A percentile compares a stretch with the other conserved stretches of the same genome.
Conservation (phyloP, 2,888 invertebrate species). For the Schizotus pectinicornis region DNA sequence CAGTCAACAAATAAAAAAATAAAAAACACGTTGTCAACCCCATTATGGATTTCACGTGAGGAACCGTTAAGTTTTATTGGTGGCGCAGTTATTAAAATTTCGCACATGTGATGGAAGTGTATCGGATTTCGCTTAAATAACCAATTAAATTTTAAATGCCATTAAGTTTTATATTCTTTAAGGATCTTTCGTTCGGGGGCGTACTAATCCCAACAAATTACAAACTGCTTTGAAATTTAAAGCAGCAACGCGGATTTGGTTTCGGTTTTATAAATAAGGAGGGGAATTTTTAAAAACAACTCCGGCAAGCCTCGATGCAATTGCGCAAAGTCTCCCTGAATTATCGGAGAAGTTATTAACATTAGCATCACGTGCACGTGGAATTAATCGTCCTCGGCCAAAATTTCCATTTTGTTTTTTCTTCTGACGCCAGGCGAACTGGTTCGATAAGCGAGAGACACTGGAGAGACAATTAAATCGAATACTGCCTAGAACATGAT, state of each 20-base stretch:
- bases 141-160: too few relatives aligned
- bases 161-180: slow-evolving; percentile 1
- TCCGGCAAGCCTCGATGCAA: background rate
- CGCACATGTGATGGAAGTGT: too few relatives aligned
- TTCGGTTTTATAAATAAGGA: background rate
- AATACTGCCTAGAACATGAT: background rate
- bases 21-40: too few relatives aligned
- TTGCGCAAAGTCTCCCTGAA: background rate
- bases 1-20: too few relatives aligned
- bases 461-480: background rate
- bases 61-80: background rate
- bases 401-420: slow-evolving; percentile 1
- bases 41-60: background rate
- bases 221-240: slow-evolving; percentile 11
- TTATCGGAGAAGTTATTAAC: background rate
- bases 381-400: background rate
- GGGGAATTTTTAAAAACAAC: background rate
- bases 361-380: background rate
- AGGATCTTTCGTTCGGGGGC: background rate
- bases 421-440: background rate
- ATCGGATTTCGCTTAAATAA: too few relatives aligned
- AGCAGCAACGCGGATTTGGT: background rate
- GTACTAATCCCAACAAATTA: slow-evolving; percentile 8
- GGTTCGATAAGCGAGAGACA: background rate
- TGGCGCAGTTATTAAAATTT: background rate